Base-by-base conservation (phyloP, 2,797 vertebrate genomes). In the Chelon labrosus region DNA sequence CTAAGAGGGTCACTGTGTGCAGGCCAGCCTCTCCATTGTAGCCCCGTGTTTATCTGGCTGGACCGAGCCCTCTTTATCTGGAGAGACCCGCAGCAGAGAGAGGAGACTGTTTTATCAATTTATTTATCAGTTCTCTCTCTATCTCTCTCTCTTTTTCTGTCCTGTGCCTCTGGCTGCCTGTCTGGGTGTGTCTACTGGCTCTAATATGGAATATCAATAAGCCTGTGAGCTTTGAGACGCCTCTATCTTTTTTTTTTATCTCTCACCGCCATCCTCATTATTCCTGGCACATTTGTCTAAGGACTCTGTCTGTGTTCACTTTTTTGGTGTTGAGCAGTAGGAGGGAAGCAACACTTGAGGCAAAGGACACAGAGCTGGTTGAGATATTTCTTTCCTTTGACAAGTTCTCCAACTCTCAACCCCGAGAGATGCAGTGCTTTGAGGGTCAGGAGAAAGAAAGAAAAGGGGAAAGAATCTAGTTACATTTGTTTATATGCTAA, bases 61-160 rank as follows among this genome's bases (percentile, higher is more conserved):
- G 73, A 41, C 46, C 54, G 53, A 79, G 64, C 76, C 63, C 63
- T 86, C 73, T 83, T 66, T 65, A 81, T 84, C 84, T 72, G 44
- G 57, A 76, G 60, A 70, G 75, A 83, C 12, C 67, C 20, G 69
- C 80, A 31, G 62, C 70, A 79, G 83, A 71, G 69, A 66, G 57
- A 57, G 71, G 71, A 70, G 70, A 76, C 81, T 20, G 27, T 47
- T 47, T 80, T 85, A 86, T 88, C 84, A 19, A 68, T 38, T 37
- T 3, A 58, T 35, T 35, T 35, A 63, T 85, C 83, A 64, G 27
- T 27, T 67, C 63, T 2, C 31, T 72, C 22, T 52, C 25, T 42
- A 31, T 67, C 59, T 2, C 31, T 72, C 31, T 52, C 25, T 42
- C 51, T 66, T 47, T 37, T 17, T 37, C 41, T 7, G 31, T 35